phyloP scores from a whole-genome alignment of 2,797 vertebrate genomes.

The Rhinichthys osculus region DNA sequence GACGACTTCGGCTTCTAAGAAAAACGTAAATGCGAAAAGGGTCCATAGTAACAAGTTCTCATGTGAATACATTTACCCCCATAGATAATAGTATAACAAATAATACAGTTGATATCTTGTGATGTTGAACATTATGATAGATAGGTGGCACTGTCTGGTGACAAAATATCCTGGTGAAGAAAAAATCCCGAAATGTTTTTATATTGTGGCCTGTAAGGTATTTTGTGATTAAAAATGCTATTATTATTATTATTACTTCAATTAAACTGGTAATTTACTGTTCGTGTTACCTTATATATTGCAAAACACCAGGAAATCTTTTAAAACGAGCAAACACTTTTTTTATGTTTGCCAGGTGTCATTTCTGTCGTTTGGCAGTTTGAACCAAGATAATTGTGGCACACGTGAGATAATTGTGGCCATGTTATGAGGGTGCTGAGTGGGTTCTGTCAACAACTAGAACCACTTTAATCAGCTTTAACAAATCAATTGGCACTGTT shows the following conservation, averaged over 20 bases:
- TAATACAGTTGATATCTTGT: neutral
- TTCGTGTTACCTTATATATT: neutral
- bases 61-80: neutral
- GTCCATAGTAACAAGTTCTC: neutral
- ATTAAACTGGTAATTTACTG: neutral
- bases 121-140: slow-evolving; percentile 22
- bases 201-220: neutral
- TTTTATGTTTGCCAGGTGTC: slow-evolving; percentile 23
- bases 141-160: slow-evolving; percentile 25
- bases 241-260: neutral
- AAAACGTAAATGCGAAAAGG: too few relatives aligned
- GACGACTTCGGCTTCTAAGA: too few relatives aligned
- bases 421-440: slow-evolving; percentile 40
- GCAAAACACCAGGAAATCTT: neutral
- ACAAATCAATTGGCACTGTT: slow-evolving; percentile 33
- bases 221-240: neutral
- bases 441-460: slow-evolving; percentile 51
- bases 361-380: neutral
- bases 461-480: slow-evolving; percentile 55
- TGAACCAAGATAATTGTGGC: neutral
- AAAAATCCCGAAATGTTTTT: neutral
- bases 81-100: neutral
- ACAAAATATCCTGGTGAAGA: neutral
- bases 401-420: slow-evolving; percentile 1
- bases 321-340: neutral